phyloP scores from a whole-genome alignment of 2,888 invertebrate species.

The Aspidiotus rigidus region DNA sequence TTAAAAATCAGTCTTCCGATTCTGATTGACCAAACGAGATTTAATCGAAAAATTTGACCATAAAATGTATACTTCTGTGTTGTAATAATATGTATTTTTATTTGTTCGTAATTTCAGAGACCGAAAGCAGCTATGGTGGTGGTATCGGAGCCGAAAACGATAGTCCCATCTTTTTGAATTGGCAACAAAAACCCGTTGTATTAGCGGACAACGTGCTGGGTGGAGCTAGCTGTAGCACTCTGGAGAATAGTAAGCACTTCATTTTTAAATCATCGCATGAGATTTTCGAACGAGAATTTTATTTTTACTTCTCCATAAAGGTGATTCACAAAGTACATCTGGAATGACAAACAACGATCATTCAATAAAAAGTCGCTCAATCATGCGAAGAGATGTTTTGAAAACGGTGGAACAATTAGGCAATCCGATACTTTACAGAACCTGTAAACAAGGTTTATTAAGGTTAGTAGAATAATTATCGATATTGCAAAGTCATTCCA shows the following conservation, averaged over 20 bases:
- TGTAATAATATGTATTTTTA: not conserved
- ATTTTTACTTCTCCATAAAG: not conserved
- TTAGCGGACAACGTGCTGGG: slow-evolving; percentile 37
- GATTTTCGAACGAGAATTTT: not conserved
- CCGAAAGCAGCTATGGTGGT: slow-evolving; percentile 40
- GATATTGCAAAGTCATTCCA: no score
- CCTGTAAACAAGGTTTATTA: slow-evolving; percentile 71
- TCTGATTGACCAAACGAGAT: not conserved
- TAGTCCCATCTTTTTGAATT: slow-evolving; percentile 39
- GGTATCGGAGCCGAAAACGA: slow-evolving; percentile 38
- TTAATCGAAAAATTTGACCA: no score
- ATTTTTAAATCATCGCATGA: not conserved
- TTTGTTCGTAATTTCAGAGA: slow-evolving; percentile 37
- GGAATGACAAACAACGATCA: slow-evolving; percentile 13
- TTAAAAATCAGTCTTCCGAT: not conserved
- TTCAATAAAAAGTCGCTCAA: slow-evolving; percentile 38
- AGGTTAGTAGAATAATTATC: slow-evolving; percentile 42
- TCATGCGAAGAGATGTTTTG: slow-evolving; percentile 53
- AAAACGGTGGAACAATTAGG: slow-evolving; percentile 64
- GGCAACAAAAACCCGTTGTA: slow-evolving; percentile 39
- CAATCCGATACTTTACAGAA: slow-evolving; percentile 68
- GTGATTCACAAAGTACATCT: slow-evolving; percentile 18
- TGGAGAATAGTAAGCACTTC: slow-evolving; percentile 38
- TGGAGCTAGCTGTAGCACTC: slow-evolving; percentile 35
- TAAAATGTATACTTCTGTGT: no score